Percentiles rank a stretch among this genome's conserved stretches.
These are phyloP conservation scores for Chelonia mydas DNA, from an alignment of 2,797 vertebrate species.

Conservation along the genomic window DNA sequence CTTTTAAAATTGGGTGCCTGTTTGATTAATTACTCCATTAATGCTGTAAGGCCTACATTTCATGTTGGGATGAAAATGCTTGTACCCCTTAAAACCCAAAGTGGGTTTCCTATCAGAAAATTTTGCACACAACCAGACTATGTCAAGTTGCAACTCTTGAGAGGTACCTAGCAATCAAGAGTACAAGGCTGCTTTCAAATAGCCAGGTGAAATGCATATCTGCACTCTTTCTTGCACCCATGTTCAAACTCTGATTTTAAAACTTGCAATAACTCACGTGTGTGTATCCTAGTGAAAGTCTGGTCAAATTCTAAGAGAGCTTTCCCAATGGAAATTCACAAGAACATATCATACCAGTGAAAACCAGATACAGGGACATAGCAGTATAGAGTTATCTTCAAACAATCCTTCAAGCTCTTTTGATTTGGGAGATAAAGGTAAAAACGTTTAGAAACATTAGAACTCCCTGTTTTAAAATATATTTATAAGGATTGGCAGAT, in stretches of 20 bases:
- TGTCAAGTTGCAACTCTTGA: not conserved
- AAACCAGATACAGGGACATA: not conserved
- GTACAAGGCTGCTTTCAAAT: not conserved
- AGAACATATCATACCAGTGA: not conserved
- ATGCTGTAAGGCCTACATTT: not conserved
- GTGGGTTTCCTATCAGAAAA: not conserved
- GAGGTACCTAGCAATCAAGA: not conserved
- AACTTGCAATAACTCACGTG: not conserved
- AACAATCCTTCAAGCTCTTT: not conserved
- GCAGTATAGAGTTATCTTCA: not conserved
- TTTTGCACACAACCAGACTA: not conserved
- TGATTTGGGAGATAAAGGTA: not conserved
- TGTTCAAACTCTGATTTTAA: not conserved
- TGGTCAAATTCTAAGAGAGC: not conserved
- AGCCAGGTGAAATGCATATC: not conserved
- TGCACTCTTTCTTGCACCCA: not conserved
- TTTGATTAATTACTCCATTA: not conserved
- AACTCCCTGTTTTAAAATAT: not conserved
- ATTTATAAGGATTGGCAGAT: not conserved
- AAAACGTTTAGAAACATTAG: not conserved
- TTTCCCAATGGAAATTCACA: fast-evolving
- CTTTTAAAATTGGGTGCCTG: not conserved
- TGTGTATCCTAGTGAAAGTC: not conserved
- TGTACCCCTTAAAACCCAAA: not conserved
- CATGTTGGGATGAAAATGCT: not conserved